A percentile compares a stretch with the other conserved stretches of the same genome.
phyloP scores from a whole-genome alignment of 2,797 vertebrate genomes.

The Silurus lanzhouensis region DNA sequence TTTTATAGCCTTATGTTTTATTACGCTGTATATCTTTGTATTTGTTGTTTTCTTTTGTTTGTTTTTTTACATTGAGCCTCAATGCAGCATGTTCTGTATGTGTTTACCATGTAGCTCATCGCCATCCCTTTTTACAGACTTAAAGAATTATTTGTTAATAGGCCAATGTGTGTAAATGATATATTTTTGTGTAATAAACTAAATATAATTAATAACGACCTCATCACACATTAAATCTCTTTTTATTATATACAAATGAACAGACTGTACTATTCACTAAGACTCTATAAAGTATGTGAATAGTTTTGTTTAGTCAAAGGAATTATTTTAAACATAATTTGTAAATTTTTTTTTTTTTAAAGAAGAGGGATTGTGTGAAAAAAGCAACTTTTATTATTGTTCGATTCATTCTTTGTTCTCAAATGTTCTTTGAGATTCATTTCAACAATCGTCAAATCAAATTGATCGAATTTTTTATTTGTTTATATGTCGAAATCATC shows the following conservation, averaged over 20 bases:
- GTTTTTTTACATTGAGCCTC: slow-evolving; percentile 25
- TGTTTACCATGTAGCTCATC: slow-evolving; percentile 53
- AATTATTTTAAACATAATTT: background rate
- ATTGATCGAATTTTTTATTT: no score
- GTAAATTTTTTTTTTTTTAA: background rate
- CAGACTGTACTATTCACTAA: background rate
- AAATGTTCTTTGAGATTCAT: background rate
- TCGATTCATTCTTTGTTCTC: background rate
- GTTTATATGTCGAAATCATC: no score
- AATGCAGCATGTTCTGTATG: slow-evolving; percentile 51
- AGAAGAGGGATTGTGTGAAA: background rate
- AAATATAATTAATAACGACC: slow-evolving; percentile 49
- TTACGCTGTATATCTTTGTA: slow-evolving; percentile 42
- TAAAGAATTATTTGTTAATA: slow-evolving; percentile 58
- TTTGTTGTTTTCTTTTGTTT: slow-evolving; percentile 33
- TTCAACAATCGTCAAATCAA: background rate
- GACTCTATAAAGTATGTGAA: background rate
- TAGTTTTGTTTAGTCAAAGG: background rate
- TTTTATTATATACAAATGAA: background rate
- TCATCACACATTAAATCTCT: background rate
- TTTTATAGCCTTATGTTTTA: slow-evolving; percentile 51
- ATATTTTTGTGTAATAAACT: slow-evolving; percentile 68
- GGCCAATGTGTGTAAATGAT: slow-evolving; percentile 60
- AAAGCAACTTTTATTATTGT: background rate
- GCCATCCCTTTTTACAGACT: slow-evolving; percentile 55